Evolutionary conservation across 2,113 vertebrate genomes (phyloP).

Genomic region (Cyrtonyx montezumae): DNA sequence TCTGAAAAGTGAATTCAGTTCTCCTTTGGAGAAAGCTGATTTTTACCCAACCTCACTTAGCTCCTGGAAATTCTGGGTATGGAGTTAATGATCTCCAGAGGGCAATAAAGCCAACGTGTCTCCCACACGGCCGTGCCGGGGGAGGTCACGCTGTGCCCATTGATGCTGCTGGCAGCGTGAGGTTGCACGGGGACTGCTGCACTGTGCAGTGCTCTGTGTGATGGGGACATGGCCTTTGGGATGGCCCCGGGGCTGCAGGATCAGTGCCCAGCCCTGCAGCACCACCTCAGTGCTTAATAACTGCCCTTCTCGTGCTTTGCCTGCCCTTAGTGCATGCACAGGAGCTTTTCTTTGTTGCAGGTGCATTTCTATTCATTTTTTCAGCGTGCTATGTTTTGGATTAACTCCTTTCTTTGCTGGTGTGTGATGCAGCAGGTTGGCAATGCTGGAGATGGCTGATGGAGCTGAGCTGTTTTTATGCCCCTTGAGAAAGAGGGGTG

Average conservation of each 20-base stretch:
- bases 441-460: neutral
- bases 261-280: fast-evolving
- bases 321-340: fast-evolving
- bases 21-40: neutral
- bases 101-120: neutral
- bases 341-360: neutral
- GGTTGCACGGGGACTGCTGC: neutral
- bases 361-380: no score
- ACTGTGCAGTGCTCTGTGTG: no score
- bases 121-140: neutral
- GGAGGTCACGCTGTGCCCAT: fast-evolving
- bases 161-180: no score
- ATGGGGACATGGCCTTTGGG: fast-evolving
- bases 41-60: neutral
- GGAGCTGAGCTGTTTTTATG: neutral
- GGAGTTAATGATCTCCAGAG: constrained; percentile 23
- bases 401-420: neutral
- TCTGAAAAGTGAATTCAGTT: neutral
- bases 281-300: no score
- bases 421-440: fast-evolving
- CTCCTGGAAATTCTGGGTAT: neutral
- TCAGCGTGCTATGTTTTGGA: neutral
- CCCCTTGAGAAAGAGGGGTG: neutral
- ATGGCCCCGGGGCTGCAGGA: neutral
- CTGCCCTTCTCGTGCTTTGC: neutral